These are phyloP conservation scores for Frieseomelitta varia DNA, from an alignment of 1,140 invertebrate species.

Conservation along the genomic window DNA sequence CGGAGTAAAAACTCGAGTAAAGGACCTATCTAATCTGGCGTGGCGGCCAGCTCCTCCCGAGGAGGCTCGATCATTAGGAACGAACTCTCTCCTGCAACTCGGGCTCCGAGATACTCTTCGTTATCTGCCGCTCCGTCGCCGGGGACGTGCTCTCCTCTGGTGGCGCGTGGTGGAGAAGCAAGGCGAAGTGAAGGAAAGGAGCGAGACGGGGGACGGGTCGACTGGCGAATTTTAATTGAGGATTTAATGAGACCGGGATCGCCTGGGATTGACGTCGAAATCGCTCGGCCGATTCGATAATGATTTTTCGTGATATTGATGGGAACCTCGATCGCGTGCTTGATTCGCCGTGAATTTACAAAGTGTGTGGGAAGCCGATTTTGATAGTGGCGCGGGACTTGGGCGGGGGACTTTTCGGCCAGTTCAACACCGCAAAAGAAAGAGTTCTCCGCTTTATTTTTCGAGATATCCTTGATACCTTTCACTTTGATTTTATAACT, in stretches of 20 bases:
- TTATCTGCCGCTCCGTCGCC: slow-evolving; percentile 18
- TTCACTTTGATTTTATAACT: no score
- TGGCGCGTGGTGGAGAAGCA: not conserved
- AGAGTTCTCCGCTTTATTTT: no score
- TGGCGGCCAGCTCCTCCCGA: not conserved
- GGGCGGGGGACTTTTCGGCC: not conserved
- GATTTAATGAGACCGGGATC: slow-evolving; percentile 25
- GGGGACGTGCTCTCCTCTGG: not conserved
- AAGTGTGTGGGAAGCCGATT: not conserved
- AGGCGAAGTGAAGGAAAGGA: no score
- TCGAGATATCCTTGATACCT: no score
- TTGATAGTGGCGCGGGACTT: not conserved
- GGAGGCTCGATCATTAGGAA: slow-evolving; percentile 52
- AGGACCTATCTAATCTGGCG: slow-evolving; percentile 67
- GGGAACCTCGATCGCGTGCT: slow-evolving; percentile 5
- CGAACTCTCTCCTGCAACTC: not conserved
- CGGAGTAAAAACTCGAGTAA: slow-evolving; percentile 69
- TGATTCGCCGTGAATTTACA: slow-evolving; percentile 10
- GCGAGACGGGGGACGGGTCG: slow-evolving; percentile 5
- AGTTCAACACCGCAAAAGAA: no score
- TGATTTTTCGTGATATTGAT: slow-evolving; percentile 15
- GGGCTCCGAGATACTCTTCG: slow-evolving; percentile 11
- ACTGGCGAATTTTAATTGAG: slow-evolving; percentile 45
- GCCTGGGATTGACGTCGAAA: not conserved
- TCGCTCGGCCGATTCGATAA: slow-evolving; percentile 28